Base-by-base conservation (phyloP, 2,888 invertebrate genomes). In the Macroteleia sp. region DNA sequence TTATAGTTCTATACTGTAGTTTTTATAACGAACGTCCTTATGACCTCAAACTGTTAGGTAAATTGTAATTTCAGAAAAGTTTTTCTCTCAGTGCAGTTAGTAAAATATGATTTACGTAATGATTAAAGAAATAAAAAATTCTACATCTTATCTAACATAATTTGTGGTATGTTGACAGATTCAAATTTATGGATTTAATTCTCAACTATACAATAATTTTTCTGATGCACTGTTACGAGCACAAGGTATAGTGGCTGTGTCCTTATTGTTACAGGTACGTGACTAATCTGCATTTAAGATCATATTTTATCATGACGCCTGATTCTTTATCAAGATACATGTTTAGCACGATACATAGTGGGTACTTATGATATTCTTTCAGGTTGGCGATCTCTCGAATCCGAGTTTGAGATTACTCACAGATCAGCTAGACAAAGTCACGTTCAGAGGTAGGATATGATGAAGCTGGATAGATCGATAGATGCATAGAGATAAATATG, bases 101-200 rank as follows among this genome's bases (percentile, higher is more conserved):
- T n/a, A n/a, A n/a, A n/a, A n/a, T n/a, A n/a, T n/a, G n/a, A n/a
- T n/a, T n/a, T n/a, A n/a, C n/a, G n/a, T n/a, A n/a, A n/a, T n/a
- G n/a, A n/a, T n/a, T n/a, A n/a, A n/a, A n/a, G n/a, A n/a, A n/a
- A n/a, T n/a, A n/a, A n/a, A n/a, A n/a, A n/a, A n/a, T n/a, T n/a
- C n/a, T n/a, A n/a, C n/a, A n/a, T n/a, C n/a, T n/a, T n/a, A n/a
- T n/a, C n/a, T n/a, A n/a, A n/a, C n/a, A n/a, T n/a, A n/a, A n/a
- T n/a, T n/a, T n/a, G n/a, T n/a, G n/a, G n/a, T n/a, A n/a, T n/a
- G n/a, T n/a, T n/a, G n/a, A n/a, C 95, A 99, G 98, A 96, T 99
- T 90, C 99, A 99, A 94, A 96, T 99, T 93, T 97, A 98, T 92
- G 99, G 98, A 87, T 99, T 97, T 94, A 99, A 99, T 93, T 97